Evolutionary conservation across 1,140 invertebrate species (phyloP).

Genomic region (Meloidogyne hapla): DNA sequence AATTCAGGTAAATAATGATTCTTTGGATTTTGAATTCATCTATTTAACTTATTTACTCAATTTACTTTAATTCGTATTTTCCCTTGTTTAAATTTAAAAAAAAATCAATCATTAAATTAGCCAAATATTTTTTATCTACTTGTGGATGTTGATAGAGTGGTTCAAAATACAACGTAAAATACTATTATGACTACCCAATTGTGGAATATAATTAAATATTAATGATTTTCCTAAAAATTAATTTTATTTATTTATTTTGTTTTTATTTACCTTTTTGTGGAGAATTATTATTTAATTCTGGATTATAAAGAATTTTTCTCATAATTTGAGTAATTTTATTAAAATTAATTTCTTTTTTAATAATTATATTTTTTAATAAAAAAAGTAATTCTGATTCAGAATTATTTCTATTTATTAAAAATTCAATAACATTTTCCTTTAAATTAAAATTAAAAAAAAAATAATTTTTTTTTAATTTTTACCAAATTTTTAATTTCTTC

Average conservation of each 20-base stretch:
- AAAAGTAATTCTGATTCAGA: background rate
- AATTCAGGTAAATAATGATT: constrained; percentile 25
- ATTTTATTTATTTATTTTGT: background rate
- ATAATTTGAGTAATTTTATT: background rate
- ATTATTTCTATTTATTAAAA: constrained; percentile 21
- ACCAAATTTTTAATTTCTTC: background rate
- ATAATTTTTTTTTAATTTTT: background rate
- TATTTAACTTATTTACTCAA: background rate
- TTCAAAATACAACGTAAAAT: constrained; percentile 20
- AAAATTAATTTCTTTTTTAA: constrained; percentile 15
- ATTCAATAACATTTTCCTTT: constrained; percentile 1
- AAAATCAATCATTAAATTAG: constrained; percentile 27
- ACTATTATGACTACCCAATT: constrained; percentile 5
- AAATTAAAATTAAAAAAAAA: constrained; percentile 10
- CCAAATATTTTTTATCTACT: constrained; percentile 16
- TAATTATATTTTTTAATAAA: constrained; percentile 1
- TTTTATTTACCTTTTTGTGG: constrained; percentile 9
- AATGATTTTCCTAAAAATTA: background rate
- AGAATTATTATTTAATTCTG: background rate
- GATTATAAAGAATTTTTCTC: constrained; percentile 13
- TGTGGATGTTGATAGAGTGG: constrained; percentile 4
- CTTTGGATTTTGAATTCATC: background rate
- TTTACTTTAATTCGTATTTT: constrained; percentile 19
- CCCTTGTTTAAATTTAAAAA: constrained; percentile 11
- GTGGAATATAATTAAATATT: background rate